phyloP scores from a whole-genome alignment of 2,888 invertebrate genomes.

The Aleiodes testaceus region DNA sequence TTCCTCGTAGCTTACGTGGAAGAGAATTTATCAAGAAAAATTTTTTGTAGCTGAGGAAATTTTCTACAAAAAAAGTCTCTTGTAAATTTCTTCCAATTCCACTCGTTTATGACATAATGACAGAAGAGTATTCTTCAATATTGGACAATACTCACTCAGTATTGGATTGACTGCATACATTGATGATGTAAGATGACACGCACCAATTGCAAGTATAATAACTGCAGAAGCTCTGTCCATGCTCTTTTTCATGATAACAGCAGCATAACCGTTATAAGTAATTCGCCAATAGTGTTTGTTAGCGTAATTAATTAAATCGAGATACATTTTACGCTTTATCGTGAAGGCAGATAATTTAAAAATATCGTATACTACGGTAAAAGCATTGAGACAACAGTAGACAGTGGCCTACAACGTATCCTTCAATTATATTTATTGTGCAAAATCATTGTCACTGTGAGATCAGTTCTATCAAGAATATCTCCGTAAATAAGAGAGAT shows the following conservation, averaged over 20 bases:
- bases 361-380: not conserved
- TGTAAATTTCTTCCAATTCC: too few species aligned
- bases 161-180: not conserved
- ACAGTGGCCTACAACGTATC: too few species aligned
- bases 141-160: not conserved
- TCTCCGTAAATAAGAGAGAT: too few species aligned
- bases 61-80: too few species aligned
- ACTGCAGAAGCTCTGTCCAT: not conserved
- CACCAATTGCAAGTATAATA: not conserved
- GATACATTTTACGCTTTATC: not conserved
- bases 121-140: too few species aligned
- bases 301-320: not conserved
- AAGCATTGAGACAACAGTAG: constrained; percentile 6
- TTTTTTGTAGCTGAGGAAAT: not conserved
- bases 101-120: too few species aligned
- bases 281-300: not conserved
- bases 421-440: too few species aligned
- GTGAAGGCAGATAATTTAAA: not conserved
- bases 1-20: too few species aligned
- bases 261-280: not conserved
- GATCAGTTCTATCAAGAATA: too few species aligned
- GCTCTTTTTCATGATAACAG: constrained; percentile 11
- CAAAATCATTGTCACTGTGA: too few species aligned
- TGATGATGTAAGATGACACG: constrained; percentile 9
- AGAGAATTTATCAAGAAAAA: too few species aligned